Percentiles rank a stretch among this genome's conserved stretches.
Conservation (phyloP, 2,888 invertebrate genomes). For the Trichopoda pennipes region DNA sequence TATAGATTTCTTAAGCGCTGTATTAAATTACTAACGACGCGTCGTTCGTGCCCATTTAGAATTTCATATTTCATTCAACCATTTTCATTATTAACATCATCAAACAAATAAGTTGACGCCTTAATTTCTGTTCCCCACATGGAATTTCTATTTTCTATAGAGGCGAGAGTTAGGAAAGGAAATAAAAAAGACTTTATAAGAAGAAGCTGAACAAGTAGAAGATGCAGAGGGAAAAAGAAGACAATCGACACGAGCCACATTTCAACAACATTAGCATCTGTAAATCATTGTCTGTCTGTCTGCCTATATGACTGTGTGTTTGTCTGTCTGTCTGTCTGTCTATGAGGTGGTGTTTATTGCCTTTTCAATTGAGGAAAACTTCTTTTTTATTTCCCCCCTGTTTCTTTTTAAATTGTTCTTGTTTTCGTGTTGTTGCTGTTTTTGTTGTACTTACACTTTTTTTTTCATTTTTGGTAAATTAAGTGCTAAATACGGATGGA, state of each 20-base stretch:
- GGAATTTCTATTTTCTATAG: slow-evolving; percentile 5
- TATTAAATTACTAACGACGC: slow-evolving; percentile 58
- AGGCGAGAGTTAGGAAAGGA: slow-evolving; percentile 12
- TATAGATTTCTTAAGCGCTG: not conserved
- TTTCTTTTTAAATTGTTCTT: slow-evolving; percentile 17
- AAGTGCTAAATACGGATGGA: slow-evolving; percentile 67
- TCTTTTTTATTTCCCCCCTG: not conserved
- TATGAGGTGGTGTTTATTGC: slow-evolving; percentile 60
- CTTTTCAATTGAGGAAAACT: slow-evolving; percentile 40
- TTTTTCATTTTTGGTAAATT: slow-evolving; percentile 49
- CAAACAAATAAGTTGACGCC: slow-evolving; percentile 67
- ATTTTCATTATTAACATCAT: slow-evolving; percentile 63
- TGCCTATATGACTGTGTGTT: too few relatives aligned
- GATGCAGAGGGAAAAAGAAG: slow-evolving; percentile 13
- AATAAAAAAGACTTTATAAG: slow-evolving; percentile 10
- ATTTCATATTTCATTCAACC: slow-evolving; percentile 61
- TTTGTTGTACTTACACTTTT: slow-evolving; percentile 44
- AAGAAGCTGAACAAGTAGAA: too few relatives aligned
- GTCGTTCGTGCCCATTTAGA: slow-evolving; percentile 58
- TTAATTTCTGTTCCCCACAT: slow-evolving; percentile 57
- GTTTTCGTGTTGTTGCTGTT: slow-evolving; percentile 38
- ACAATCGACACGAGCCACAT: slow-evolving; percentile 66
- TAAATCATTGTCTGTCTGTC: slow-evolving; percentile 51
- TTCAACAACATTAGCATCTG: slow-evolving; percentile 62
- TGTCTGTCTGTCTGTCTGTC: too few relatives aligned